Conservation (phyloP, 2,888 invertebrate species). For the Clostera curtula region DNA sequence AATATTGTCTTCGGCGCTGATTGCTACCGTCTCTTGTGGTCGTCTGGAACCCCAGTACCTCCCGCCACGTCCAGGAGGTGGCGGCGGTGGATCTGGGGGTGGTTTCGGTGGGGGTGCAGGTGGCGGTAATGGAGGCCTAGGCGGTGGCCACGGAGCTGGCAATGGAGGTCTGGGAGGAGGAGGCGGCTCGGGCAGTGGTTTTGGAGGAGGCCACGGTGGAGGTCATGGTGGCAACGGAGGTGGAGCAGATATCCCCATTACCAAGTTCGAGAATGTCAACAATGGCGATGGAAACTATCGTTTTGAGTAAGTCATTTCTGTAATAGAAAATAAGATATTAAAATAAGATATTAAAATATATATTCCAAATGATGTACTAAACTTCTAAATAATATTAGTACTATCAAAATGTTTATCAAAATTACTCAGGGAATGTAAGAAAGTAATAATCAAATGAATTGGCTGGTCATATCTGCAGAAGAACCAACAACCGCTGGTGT, state of each 20-base stretch:
- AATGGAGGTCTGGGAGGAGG: conserved; percentile 21
- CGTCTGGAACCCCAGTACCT: conserved; percentile 34
- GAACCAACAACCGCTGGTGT: no score
- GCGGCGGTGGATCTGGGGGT: conserved; percentile 24
- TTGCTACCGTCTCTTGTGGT: conserved; percentile 50
- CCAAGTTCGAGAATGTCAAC: conserved; percentile 77
- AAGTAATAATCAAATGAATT: no score
- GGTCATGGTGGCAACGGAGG: conserved; percentile 27
- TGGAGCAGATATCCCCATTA: conserved; percentile 68
- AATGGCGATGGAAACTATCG: conserved; percentile 79
- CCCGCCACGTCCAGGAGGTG: conserved; percentile 28
- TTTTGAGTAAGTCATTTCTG: conserved; percentile 66
- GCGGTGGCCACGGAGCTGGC: conserved; percentile 23
- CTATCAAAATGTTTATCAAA: no score
- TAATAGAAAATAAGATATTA: no score
- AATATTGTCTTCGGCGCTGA: conserved; percentile 35
- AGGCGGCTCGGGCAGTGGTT: conserved; percentile 37
- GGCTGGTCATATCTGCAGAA: no score
- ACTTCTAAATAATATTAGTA: no score
- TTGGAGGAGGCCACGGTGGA: conserved; percentile 14
- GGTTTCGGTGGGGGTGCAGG: conserved; percentile 22
- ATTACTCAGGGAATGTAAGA: no score
- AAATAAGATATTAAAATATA: no score
- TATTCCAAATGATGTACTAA: no score
- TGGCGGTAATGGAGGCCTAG: conserved; percentile 20